These are phyloP conservation scores for Neelides folsomi DNA, from an alignment of 2,888 invertebrate species.

Conservation along the genomic window DNA sequence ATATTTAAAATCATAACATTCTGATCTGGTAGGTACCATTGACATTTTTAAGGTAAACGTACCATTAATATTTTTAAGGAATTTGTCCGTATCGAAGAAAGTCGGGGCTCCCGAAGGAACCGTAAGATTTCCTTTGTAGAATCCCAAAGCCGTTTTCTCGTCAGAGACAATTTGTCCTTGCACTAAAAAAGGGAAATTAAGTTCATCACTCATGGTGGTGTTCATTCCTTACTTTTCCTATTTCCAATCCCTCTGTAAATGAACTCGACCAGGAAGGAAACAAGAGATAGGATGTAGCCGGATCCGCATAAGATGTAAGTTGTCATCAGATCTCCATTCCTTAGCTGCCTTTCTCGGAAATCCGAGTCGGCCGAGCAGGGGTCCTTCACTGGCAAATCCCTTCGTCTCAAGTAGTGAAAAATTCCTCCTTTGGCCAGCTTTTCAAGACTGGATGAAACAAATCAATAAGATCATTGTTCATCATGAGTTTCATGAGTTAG, in stretches of 20 bases:
- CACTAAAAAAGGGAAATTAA: slow-evolving; percentile 17
- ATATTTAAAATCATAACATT: too few relatives aligned
- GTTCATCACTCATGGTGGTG: too few relatives aligned
- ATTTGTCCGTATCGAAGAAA: slow-evolving; percentile 33
- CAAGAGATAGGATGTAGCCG: slow-evolving; percentile 52
- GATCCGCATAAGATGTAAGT: slow-evolving; percentile 62
- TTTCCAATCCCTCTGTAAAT: slow-evolving; percentile 20
- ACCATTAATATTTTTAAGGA: slow-evolving; percentile 33
- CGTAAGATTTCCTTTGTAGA: slow-evolving; percentile 32
- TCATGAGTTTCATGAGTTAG: too few relatives aligned
- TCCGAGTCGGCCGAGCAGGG: slow-evolving; percentile 70
- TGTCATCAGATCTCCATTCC: slow-evolving; percentile 61
- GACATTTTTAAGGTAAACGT: slow-evolving; percentile 27
- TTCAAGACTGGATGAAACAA: slow-evolving; percentile 17
- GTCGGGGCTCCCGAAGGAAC: slow-evolving; percentile 30
- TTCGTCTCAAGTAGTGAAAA: slow-evolving; percentile 50
- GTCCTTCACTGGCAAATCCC: slow-evolving; percentile 55
- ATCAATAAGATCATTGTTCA: neutral
- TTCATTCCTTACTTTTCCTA: slow-evolving; percentile 21
- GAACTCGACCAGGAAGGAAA: slow-evolving; percentile 55
- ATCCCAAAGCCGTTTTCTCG: slow-evolving; percentile 21
- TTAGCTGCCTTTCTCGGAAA: slow-evolving; percentile 61
- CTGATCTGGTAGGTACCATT: too few relatives aligned
- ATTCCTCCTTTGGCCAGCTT: slow-evolving; percentile 60
- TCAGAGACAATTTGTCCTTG: slow-evolving; percentile 31